These are phyloP conservation scores for Luehdorfia chinensis DNA, from an alignment of 1,140 invertebrate genomes.

Conservation along the genomic window DNA sequence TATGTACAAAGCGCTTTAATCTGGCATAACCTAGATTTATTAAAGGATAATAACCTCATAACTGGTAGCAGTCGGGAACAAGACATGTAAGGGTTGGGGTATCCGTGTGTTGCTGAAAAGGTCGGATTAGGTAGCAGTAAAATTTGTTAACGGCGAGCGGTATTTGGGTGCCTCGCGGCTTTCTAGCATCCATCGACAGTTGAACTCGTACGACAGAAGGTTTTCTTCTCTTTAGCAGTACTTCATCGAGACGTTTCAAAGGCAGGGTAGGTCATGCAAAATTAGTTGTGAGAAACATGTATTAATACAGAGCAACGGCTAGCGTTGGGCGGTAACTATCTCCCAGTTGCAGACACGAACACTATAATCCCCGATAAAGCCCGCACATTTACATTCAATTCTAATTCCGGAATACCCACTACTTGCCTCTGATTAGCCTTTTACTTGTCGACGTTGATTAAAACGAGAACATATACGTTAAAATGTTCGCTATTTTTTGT, in stretches of 20 bases:
- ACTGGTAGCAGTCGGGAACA: slow-evolving; percentile 49
- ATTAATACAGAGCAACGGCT: slow-evolving; percentile 44
- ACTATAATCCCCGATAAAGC: slow-evolving; percentile 79
- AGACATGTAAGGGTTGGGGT: slow-evolving; percentile 47
- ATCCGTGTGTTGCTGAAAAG: slow-evolving; percentile 51
- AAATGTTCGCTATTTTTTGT: no score
- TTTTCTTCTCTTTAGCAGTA: no score
- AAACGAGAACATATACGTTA: slow-evolving; percentile 36
- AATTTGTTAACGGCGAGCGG: slow-evolving; percentile 65
- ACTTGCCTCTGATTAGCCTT: slow-evolving; percentile 65
- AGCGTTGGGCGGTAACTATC: slow-evolving; percentile 59
- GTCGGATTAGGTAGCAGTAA: slow-evolving; percentile 65
- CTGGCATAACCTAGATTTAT: slow-evolving; percentile 66
- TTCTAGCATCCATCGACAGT: slow-evolving; percentile 32
- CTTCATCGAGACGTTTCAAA: neutral
- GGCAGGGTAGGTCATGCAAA: neutral
- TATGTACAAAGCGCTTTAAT: slow-evolving; percentile 49
- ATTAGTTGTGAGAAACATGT: slow-evolving; percentile 8
- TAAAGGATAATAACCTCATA: slow-evolving; percentile 62
- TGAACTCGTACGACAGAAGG: slow-evolving; percentile 22
- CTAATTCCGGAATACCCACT: slow-evolving; percentile 67
- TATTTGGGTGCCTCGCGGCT: slow-evolving; percentile 58
- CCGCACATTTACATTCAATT: slow-evolving; percentile 79
- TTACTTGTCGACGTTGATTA: slow-evolving; percentile 64
- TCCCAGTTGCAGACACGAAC: slow-evolving; percentile 65